Evolutionary conservation across 2,113 vertebrate species (phyloP).

Genomic region (Camelus bactrianus): DNA sequence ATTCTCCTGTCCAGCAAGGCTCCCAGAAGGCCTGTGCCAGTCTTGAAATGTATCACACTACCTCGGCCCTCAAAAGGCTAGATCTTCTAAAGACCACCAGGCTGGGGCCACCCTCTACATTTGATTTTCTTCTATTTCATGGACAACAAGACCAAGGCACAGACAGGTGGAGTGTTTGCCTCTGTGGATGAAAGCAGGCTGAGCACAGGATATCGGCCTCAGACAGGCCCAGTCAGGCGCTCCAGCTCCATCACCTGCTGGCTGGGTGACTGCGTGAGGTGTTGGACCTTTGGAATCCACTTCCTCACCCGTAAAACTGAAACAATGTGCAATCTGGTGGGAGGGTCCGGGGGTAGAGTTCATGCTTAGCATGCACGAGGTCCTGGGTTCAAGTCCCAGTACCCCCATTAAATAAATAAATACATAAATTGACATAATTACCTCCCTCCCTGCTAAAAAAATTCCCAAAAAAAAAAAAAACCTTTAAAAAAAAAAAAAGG

Average conservation of each 20-base stretch:
- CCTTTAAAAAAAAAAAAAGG: no score
- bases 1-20: background rate
- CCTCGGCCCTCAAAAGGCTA: background rate
- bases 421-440: no score
- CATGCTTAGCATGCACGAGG: no score
- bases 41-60: background rate
- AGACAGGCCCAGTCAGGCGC: background rate
- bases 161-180: background rate
- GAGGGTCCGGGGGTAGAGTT: no score
- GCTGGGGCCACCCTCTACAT: background rate
- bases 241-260: background rate
- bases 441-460: no score
- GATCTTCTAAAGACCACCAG: background rate
- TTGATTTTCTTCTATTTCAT: background rate
- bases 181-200: background rate
- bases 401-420: no score
- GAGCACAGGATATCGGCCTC: background rate
- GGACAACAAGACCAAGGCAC: background rate
- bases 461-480: no score
- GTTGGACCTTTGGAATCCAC: background rate
- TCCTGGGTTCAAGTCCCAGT: no score
- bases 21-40: background rate
- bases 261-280: background rate
- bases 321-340: background rate
- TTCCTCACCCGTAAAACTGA: conserved; percentile 9